Evolutionary conservation across 2,888 invertebrate genomes (phyloP), one percentile per base, ranked within the genome.

Genomic region (Gastrophysa polygoni): DNA sequence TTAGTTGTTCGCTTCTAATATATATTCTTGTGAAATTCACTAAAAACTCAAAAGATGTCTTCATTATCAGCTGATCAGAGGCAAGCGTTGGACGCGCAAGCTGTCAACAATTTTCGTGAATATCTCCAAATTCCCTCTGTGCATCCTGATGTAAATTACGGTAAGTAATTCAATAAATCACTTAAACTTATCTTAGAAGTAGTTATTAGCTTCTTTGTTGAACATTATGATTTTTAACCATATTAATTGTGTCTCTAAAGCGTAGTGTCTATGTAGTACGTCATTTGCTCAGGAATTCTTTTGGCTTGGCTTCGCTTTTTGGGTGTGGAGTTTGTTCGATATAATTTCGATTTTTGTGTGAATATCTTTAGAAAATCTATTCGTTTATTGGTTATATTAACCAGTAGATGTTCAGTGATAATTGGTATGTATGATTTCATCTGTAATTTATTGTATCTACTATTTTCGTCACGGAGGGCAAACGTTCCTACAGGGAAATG

Each of bases 81-180:
- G 68, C 68, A 74, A 68, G 75, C 76, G 69, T 77, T 78, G 67
- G 75, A 78, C 67, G 71, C 72, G 58, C 71, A 73, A 71, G 77
- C 77, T 68, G 73, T 77, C 63, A 86, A 90, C 69, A 89, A 90
- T 76, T 93, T 97, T 76, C 86, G 91, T 58, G 91, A 94, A 75
- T 97, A 96, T 84, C 82, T 97, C 56, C 85, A 87, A 69, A 93
- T 96, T 72, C 91, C 93, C 7, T 93, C 93, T 57, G 93, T 95
- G 0, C 96, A 96, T 74, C 96, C 96, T 0, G 82, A 92, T 75
- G 85, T 95, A 4, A 86, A 95, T 80, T 96, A 96, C 79, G 89
- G 95, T 94, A 24, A 52, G 10, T 16, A n/a, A 51, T 34, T 16
- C 34, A 38, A 17, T 34, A 34, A 49, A 5, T 20, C 28, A 32